phyloP scores from a whole-genome alignment of 2,113 vertebrate genomes.

The Rhinolophus sinicus region DNA sequence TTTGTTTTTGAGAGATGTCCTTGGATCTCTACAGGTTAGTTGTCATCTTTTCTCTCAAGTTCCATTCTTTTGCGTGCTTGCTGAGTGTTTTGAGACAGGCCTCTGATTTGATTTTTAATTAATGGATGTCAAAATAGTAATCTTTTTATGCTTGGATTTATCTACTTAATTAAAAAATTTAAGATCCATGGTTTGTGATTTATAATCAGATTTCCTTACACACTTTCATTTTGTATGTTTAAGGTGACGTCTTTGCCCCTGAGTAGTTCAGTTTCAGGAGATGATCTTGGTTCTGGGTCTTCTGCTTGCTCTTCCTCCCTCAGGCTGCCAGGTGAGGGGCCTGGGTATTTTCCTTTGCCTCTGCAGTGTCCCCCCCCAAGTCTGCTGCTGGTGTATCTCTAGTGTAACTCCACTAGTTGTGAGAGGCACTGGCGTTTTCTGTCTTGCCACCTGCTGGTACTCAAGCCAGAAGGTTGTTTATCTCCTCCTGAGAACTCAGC shows the following conservation, averaged over 20 bases:
- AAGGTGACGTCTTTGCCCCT: not conserved
- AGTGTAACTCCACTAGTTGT: not conserved
- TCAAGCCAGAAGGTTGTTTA: not conserved
- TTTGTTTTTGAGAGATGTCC: not conserved
- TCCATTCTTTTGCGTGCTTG: not conserved
- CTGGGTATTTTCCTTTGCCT: not conserved
- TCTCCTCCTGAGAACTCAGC: not conserved
- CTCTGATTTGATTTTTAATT: conserved; percentile 3
- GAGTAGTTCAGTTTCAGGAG: not conserved
- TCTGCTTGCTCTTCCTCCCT: not conserved
- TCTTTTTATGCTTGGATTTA: not conserved
- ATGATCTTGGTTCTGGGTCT: not conserved
- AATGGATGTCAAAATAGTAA: not conserved
- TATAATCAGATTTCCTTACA: not conserved
- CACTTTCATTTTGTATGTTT: not conserved
- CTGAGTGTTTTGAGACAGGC: not conserved
- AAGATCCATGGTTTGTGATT: not conserved
- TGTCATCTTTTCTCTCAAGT: not conserved
- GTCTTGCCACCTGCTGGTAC: not conserved
- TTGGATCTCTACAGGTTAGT: not conserved
- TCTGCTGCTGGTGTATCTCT: not conserved
- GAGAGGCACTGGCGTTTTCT: not conserved
- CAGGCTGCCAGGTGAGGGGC: not conserved
- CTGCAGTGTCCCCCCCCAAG: not conserved
- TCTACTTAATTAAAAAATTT: not conserved